Conservation (phyloP, 2,797 vertebrate genomes). For the Leucoraja ocellata region DNA sequence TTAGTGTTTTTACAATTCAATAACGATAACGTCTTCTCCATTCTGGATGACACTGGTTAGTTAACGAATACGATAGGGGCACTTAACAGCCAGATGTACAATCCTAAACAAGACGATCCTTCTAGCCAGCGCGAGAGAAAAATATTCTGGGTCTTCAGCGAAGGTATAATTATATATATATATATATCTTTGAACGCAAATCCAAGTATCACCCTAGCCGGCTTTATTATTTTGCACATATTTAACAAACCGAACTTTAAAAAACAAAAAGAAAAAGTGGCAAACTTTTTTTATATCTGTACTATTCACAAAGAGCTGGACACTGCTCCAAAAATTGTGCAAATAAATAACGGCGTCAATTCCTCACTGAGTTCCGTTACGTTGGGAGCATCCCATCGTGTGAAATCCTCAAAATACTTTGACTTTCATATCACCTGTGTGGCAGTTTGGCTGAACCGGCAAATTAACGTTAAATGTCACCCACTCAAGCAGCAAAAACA, state of each 20-base stretch:
- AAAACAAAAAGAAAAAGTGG: neutral
- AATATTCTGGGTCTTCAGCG: neutral
- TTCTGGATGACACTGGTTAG: neutral
- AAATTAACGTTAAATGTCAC: neutral
- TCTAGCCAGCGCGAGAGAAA: neutral
- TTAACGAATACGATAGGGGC: neutral
- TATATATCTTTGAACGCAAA: too few species aligned
- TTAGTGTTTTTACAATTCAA: neutral
- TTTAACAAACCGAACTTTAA: neutral
- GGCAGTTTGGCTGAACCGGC: neutral
- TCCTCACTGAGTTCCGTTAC: too few species aligned
- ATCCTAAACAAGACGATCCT: neutral
- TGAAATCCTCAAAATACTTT: too few species aligned
- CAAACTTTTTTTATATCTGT: neutral
- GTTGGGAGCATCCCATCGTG: too few species aligned
- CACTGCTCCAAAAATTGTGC: neutral
- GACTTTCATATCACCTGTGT: too few species aligned
- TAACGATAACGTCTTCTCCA: neutral
- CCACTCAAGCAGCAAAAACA: neutral
- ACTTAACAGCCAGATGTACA: neutral
- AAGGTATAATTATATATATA: too few species aligned
- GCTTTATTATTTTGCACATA: too few species aligned
- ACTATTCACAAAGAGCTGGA: neutral
- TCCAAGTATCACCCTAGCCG: neutral
- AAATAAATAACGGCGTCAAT: neutral